phyloP scores from a whole-genome alignment of 2,113 vertebrate species.

The Gasterosteus aculeatus region DNA sequence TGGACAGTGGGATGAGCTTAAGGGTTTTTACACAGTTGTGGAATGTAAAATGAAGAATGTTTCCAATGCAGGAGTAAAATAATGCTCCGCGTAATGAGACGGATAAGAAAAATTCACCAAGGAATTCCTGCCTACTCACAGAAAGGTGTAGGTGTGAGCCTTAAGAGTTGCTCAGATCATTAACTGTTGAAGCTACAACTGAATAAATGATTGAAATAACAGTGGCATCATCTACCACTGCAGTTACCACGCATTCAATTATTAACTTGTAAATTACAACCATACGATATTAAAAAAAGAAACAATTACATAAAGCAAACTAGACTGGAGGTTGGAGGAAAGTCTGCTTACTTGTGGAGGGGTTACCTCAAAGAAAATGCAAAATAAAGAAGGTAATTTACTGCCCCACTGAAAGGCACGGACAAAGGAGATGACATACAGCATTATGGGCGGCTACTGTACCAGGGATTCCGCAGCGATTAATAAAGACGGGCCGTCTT shows the following conservation, averaged over 20 bases:
- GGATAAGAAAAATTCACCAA: not conserved
- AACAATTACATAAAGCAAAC: not conserved
- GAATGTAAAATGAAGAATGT: not conserved
- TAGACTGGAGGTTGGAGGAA: not conserved
- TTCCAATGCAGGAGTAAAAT: not conserved
- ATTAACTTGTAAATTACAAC: not conserved
- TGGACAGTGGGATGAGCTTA: not conserved
- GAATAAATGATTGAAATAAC: not conserved
- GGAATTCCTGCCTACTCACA: not conserved
- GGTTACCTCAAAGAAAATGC: not conserved
- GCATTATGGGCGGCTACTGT: not conserved
- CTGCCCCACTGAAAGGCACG: not conserved
- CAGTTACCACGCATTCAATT: constrained; percentile 1
- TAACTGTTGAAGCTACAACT: not conserved
- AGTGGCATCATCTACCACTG: not conserved
- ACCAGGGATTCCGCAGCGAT: not conserved
- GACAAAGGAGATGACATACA: constrained; percentile 9
- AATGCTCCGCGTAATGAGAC: not conserved
- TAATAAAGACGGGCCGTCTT: not conserved
- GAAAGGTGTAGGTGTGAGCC: not conserved
- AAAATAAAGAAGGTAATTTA: not conserved
- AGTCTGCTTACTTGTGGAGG: not conserved
- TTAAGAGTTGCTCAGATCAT: constrained; percentile 2
- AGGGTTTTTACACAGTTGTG: not conserved
- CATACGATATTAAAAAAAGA: not conserved